Evolutionary conservation across 1,140 invertebrate species (phyloP).

Genomic region (Contarinia nasturtii): DNA sequence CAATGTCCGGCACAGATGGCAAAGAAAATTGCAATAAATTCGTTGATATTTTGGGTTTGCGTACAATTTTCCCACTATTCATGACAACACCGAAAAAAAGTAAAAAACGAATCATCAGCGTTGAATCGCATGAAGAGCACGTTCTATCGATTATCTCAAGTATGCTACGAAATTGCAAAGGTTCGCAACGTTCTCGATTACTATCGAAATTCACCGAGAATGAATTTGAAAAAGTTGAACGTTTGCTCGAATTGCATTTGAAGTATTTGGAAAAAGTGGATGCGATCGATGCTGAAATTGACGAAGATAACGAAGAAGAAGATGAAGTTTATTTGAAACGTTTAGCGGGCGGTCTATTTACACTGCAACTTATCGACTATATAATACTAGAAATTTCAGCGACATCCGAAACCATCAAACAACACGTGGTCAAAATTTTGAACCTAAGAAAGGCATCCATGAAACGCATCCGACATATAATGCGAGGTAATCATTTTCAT

Average conservation of each 20-base stretch:
- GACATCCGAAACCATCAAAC: constrained; percentile 59
- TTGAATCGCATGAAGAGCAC: constrained; percentile 91
- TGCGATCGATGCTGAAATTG: constrained; percentile 59
- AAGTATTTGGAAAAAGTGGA: constrained; percentile 93
- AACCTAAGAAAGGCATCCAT: constrained; percentile 76
- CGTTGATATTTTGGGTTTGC: constrained; percentile 90
- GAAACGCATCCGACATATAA: constrained; percentile 86
- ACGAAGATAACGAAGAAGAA: constrained; percentile 52
- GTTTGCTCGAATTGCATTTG: constrained; percentile 89
- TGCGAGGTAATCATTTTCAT: constrained; percentile 45
- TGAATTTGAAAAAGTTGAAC: constrained; percentile 95
- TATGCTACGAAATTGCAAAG: constrained; percentile 81
- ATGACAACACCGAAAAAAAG: constrained; percentile 94
- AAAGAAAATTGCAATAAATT: constrained; percentile 96
- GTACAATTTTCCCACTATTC: constrained; percentile 94
- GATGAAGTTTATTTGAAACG: constrained; percentile 75
- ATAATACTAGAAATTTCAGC: constrained; percentile 86
- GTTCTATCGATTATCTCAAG: constrained; percentile 86
- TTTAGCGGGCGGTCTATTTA: constrained; percentile 85
- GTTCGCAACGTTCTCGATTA: constrained; percentile 72
- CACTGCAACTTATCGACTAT: constrained; percentile 87
- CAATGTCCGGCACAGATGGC: constrained; percentile 81
- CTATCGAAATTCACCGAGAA: constrained; percentile 95
- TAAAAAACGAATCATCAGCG: constrained; percentile 62
- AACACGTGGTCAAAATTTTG: constrained; percentile 73